Evolutionary conservation across 1,140 invertebrate species (phyloP).

Genomic region (Cotesia typhae): DNA sequence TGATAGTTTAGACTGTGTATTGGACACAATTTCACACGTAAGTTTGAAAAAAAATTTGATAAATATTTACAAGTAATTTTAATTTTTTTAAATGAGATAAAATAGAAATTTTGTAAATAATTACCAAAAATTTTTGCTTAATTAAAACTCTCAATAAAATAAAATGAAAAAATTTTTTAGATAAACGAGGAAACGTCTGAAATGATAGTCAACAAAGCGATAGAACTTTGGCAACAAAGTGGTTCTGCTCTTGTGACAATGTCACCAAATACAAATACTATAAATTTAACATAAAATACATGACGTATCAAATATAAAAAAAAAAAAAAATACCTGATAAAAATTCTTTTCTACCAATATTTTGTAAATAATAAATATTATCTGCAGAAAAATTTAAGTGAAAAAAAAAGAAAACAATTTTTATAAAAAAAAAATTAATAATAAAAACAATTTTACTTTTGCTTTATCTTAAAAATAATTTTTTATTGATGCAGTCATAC

Average conservation of each 20-base stretch:
- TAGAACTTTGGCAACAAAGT: slow-evolving; percentile 79
- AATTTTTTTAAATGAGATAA: no score
- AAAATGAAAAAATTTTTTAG: slow-evolving; percentile 59
- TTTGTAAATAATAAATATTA: slow-evolving; percentile 4
- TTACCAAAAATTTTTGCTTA: no score
- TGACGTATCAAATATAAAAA: no score
- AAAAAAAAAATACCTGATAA: background rate
- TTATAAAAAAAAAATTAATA: background rate
- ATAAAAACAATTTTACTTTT: background rate
- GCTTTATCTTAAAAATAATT: slow-evolving; percentile 64
- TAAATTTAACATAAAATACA: slow-evolving; percentile 20
- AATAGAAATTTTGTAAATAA: no score
- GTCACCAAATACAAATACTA: slow-evolving; percentile 36
- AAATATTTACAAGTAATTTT: background rate
- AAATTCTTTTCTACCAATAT: slow-evolving; percentile 20
- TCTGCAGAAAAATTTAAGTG: background rate
- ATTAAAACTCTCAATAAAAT: background rate
- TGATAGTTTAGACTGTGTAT: slow-evolving; percentile 68
- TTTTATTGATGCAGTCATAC: slow-evolving; percentile 64
- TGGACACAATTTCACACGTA: slow-evolving; percentile 74
- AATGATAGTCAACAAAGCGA: slow-evolving; percentile 80
- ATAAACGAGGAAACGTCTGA: slow-evolving; percentile 79
- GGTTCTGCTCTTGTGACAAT: slow-evolving; percentile 56
- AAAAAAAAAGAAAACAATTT: background rate
- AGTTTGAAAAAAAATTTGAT: background rate